These are phyloP conservation scores for Rhinoptilus africanus DNA, from an alignment of 2,113 vertebrate genomes.

Conservation along the genomic window DNA sequence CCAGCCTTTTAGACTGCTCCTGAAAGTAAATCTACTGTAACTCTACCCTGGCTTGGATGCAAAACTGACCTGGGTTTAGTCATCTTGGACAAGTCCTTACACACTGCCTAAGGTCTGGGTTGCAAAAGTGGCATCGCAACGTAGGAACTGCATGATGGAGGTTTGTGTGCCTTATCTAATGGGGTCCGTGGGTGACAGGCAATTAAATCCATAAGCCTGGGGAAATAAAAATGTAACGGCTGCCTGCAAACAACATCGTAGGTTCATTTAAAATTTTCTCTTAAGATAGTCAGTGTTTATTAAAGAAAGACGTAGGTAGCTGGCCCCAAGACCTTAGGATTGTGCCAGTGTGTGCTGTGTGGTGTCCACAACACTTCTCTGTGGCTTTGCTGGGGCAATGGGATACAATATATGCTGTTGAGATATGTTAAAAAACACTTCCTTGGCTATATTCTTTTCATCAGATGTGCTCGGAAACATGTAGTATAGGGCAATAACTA, in stretches of 20 bases:
- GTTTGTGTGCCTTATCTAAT: background rate
- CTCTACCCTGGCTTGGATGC: accelerated
- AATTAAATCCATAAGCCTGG: slow-evolving; percentile 6
- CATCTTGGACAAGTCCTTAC: background rate
- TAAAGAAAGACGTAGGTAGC: background rate
- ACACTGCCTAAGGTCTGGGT: background rate
- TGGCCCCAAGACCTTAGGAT: background rate
- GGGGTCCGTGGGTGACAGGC: background rate
- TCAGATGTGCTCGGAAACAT: background rate
- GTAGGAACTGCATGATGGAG: background rate
- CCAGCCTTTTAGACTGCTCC: background rate
- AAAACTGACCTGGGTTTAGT: background rate
- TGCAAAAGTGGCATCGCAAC: accelerated
- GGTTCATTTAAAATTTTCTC: slow-evolving; percentile 9
- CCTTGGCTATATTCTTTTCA: background rate
- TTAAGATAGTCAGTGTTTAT: slow-evolving; percentile 22
- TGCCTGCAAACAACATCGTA: background rate
- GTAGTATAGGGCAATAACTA: background rate
- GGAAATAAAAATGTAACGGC: slow-evolving; percentile 45
- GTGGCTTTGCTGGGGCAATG: background rate
- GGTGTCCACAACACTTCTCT: background rate
- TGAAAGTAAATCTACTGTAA: background rate
- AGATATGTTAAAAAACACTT: background rate
- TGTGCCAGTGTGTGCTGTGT: background rate
- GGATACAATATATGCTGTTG: background rate